phyloP scores from a whole-genome alignment of 2,113 vertebrate genomes.

The Pygoscelis adeliae region DNA sequence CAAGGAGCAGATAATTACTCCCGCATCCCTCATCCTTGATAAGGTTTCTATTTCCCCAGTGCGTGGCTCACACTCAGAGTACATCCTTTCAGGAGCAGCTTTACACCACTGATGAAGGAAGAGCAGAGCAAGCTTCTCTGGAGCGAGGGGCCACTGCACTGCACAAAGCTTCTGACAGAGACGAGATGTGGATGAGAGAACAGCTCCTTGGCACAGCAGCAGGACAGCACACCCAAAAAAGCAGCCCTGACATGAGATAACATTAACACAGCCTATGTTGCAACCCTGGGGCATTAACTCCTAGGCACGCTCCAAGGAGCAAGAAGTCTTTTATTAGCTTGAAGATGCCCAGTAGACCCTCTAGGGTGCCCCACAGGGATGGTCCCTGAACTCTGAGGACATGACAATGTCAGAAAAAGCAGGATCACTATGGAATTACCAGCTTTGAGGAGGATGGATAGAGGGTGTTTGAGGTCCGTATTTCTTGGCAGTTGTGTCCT shows the following conservation, averaged over 20 bases:
- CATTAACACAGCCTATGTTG: background rate
- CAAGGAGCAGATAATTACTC: background rate
- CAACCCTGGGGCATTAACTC: background rate
- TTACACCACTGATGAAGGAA: background rate
- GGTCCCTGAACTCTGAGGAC: background rate
- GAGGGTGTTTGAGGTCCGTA: background rate
- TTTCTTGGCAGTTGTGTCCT: background rate
- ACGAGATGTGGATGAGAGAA: background rate
- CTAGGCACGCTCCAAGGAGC: background rate
- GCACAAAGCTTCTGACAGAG: background rate
- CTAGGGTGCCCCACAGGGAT: fast-evolving
- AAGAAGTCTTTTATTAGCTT: background rate
- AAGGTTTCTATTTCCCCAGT: background rate
- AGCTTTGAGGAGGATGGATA: background rate
- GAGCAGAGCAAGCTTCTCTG: background rate
- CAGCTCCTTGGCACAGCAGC: background rate
- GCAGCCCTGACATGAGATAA: background rate
- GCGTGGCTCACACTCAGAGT: background rate
- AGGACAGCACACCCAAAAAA: background rate
- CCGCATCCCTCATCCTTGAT: background rate
- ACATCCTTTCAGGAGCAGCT: background rate
- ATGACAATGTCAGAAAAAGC: background rate
- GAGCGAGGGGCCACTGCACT: background rate
- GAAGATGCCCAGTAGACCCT: background rate
- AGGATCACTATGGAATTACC: background rate